Conservation (phyloP, 23 tunicate genomes). For the Styela clava region DNA sequence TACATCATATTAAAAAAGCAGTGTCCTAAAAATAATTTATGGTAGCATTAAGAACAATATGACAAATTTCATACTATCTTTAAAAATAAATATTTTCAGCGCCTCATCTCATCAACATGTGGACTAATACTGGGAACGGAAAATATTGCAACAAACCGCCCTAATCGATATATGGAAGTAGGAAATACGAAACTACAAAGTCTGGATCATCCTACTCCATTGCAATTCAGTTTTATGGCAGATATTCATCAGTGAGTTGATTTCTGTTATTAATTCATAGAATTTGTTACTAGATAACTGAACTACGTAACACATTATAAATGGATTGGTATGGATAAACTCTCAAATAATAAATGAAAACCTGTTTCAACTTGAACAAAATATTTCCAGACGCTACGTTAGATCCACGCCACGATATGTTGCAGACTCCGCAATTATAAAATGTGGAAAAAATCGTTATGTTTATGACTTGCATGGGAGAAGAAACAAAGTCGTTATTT, state of each 20-base stretch:
- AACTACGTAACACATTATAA: too few species aligned
- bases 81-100: background rate
- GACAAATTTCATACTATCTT: too few species aligned
- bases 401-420: slow-evolving; percentile 16
- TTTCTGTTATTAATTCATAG: too few species aligned
- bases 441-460: slow-evolving; percentile 17
- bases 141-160: background rate
- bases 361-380: too few species aligned
- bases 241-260: slow-evolving; percentile 39
- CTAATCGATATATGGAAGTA: slow-evolving; percentile 32
- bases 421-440: slow-evolving; percentile 30
- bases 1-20: too few species aligned
- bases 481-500: slow-evolving; percentile 36
- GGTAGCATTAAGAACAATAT: too few species aligned
- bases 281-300: too few species aligned
- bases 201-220: slow-evolving; percentile 10
- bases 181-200: slow-evolving; percentile 69
- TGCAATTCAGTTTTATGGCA: slow-evolving; percentile 50
- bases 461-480: slow-evolving; percentile 55
- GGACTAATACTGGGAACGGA: slow-evolving; percentile 33
- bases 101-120: slow-evolving; percentile 43
- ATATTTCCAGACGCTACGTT: slow-evolving; percentile 8
- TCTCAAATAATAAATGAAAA: too few species aligned
- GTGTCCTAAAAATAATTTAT: too few species aligned
- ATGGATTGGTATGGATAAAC: too few species aligned